Base-by-base conservation (phyloP, 2,113 vertebrate species). In the Aspiorhynchus laticeps region DNA sequence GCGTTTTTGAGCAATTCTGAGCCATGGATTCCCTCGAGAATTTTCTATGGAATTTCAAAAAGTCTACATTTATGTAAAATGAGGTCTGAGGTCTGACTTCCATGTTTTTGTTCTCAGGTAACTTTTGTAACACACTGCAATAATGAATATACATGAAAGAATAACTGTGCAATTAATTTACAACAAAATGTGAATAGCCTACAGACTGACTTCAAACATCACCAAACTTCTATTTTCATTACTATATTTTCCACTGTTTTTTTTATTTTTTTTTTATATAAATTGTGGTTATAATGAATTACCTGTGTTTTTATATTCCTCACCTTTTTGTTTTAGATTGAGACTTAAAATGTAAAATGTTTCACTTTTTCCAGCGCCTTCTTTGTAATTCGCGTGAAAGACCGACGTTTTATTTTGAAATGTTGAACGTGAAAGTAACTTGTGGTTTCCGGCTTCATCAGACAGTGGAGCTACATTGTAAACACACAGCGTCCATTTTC, bases 401-500 rank as follows among this genome's bases (percentile, higher is more conserved):
- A 3, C 19, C 28, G 63, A n/a, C 0, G 46, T 84, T 84, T 84
- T 84, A 84, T 74, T 84, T 59, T 84, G 83, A 84, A 74, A 74
- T 17, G 4, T 73, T 15, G 11, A 71, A 28, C 10, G 15, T 33
- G 10, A 15, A 4, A 14, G 59, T 31, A 11, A 12, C 63, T 1
- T 36, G 43, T 48, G 10, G 65, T 21, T 41, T 28, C 67, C 19
- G 65, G 69, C 78, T 81, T 79, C 77, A 82, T 12, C 43, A 15
- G 24, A 51, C 31, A 59, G 80, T 19, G 8, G 33, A 36, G 65
- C 85, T 74, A 19, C 17, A 80, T 63, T 90, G 88, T 91, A 90
- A 92, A 90, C 91, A 90, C 85, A 48, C 80, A 38, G 89, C 80
- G 75, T 88, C 90, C 89, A 92, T 91, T 76, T 92, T 90, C 86